Evolutionary conservation across 2,888 invertebrate genomes (phyloP).

Genomic region (Drosophila neotestacea): DNA sequence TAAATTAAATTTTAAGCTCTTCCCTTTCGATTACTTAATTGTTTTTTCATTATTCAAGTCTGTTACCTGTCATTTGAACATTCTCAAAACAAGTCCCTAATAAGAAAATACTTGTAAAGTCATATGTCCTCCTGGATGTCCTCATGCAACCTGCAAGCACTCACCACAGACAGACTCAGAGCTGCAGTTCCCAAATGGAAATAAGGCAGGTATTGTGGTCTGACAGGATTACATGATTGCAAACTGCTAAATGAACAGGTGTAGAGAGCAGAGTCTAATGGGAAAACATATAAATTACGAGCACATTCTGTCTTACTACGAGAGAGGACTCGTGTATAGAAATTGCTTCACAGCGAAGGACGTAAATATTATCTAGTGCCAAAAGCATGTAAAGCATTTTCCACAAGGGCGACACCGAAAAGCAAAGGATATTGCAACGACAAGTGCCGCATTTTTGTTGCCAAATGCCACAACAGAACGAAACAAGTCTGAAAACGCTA

Average conservation of each 20-base stretch:
- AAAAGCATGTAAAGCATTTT: conserved; percentile 52
- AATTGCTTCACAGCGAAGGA: conserved; percentile 2
- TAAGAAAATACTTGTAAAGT: conserved; percentile 7
- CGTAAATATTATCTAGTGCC: conserved; percentile 48
- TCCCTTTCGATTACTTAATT: conserved; percentile 11
- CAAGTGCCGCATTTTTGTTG: conserved; percentile 24
- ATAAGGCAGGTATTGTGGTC: conserved; percentile 8
- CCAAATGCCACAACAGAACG: conserved; percentile 40
- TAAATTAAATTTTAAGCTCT: conserved; percentile 52
- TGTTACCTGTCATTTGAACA: not conserved
- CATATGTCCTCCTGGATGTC: not conserved
- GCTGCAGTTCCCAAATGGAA: conserved; percentile 11
- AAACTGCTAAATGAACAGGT: conserved; percentile 21
- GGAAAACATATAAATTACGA: conserved; percentile 49
- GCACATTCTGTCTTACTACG: conserved; percentile 21
- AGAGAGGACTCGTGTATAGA: not conserved
- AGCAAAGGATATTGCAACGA: conserved; percentile 10
- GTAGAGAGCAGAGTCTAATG: conserved; percentile 16
- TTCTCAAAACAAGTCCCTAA: not conserved
- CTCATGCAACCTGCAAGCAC: conserved; percentile 4
- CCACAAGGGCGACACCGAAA: conserved; percentile 27
- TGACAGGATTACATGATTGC: conserved; percentile 13
- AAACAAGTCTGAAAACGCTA: conserved; percentile 7
- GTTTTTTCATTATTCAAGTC: conserved; percentile 6
- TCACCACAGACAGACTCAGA: not conserved